Evolutionary conservation across 2,888 invertebrate species (phyloP), one percentile per base, ranked within the genome.

Genomic region (Nomada lathburiana): DNA sequence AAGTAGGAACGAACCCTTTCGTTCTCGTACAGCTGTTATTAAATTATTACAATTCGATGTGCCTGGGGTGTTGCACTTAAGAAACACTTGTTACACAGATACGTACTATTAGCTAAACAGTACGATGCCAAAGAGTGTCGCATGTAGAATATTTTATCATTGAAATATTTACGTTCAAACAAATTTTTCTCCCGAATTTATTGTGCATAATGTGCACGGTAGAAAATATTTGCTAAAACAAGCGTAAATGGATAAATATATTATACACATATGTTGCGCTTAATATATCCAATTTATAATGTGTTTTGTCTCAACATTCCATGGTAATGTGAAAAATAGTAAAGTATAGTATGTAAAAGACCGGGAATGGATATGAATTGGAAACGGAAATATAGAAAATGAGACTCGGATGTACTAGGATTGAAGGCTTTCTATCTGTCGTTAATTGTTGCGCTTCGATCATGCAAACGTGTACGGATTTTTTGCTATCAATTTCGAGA

Each of bases 311-410:
- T 36, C 7, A 29, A 26, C 18, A 53, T 29, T 23, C 20, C 2
- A 13, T 29, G 16, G 29, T 65, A 42, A 53, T 44, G 26, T 50
- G 67, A 36, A 70, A 74, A 36, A 36, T 36, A 36, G 36, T 36
- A 5, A 36, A 36, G 36, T 36, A 36, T 36, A 7, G 36, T 36
- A 36, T 36, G 53, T 53, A 53, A 63, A 65, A 60, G 42, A 23
- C 13, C 80, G 76, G 76, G 76, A 80, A 57, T 42, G 47, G 36
- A 36, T 47, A 71, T 42, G 29, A 53, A 68, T 76, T 80, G 62
- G 52, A 63, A 65, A 26, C 70, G 80, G 80, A 80, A 80, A 76
- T 80, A 72, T 63, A 13, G 71, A 55, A 80, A 80, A 76, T 42
- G 76, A 62, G 63, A 72, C 52, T 57, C 80, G 76, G 71, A 67